Evolutionary conservation across 1,140 invertebrate species (phyloP).

Genomic region (Listronotus oregonensis): DNA sequence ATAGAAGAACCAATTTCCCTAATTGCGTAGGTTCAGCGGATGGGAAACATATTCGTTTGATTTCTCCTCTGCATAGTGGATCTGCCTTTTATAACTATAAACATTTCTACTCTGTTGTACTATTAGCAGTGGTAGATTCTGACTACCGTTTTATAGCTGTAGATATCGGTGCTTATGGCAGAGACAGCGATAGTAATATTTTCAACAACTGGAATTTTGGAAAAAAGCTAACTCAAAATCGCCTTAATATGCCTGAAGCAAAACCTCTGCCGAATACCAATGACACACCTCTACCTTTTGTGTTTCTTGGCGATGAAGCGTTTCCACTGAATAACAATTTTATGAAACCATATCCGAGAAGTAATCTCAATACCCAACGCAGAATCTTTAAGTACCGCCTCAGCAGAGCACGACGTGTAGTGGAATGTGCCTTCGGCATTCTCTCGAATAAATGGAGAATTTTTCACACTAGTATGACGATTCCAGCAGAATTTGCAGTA

Average conservation of each 20-base stretch:
- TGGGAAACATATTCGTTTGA: slow-evolving; percentile 27
- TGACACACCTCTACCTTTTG: not conserved
- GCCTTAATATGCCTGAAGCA: slow-evolving; percentile 8
- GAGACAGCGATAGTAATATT: slow-evolving; percentile 51
- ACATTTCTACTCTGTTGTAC: slow-evolving; percentile 55
- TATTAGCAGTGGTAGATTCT: slow-evolving; percentile 57
- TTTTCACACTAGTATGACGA: slow-evolving; percentile 13
- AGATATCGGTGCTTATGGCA: slow-evolving; percentile 56
- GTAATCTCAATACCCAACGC: slow-evolving; percentile 42
- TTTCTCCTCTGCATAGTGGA: slow-evolving; percentile 41
- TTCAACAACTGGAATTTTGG: slow-evolving; percentile 26
- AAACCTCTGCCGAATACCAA: slow-evolving; percentile 8
- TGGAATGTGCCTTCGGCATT: slow-evolving; percentile 28
- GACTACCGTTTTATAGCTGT: slow-evolving; percentile 56
- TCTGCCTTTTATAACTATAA: slow-evolving; percentile 48
- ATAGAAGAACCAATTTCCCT: slow-evolving; percentile 8
- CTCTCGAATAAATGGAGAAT: too few species aligned
- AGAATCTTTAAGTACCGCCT: slow-evolving; percentile 57
- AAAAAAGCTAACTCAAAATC: slow-evolving; percentile 12
- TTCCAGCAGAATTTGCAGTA: slow-evolving; percentile 17
- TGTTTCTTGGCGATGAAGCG: too few species aligned
- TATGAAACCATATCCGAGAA: slow-evolving; percentile 45
- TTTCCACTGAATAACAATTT: slow-evolving; percentile 43
- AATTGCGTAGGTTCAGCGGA: slow-evolving; percentile 1
- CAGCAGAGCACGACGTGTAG: slow-evolving; percentile 42